These are phyloP conservation scores for Patella caerulea DNA, from an alignment of 2,888 invertebrate genomes.

Conservation along the genomic window DNA sequence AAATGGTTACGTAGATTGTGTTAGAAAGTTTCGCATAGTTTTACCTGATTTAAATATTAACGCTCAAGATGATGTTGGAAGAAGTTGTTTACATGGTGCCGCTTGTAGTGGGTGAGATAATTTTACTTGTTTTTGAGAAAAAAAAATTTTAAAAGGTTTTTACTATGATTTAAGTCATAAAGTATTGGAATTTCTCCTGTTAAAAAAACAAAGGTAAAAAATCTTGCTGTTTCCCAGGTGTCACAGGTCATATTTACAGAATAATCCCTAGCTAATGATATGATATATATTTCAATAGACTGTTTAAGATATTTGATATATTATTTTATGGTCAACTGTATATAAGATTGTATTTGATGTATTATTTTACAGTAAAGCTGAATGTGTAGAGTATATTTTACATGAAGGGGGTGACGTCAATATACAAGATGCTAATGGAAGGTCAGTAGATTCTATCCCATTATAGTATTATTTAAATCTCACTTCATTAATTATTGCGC, in stretches of 20 bases:
- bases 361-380: conserved; percentile 74
- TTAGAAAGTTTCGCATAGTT: conserved; percentile 69
- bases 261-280: too few species aligned
- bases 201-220: too few species aligned
- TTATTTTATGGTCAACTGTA: too few species aligned
- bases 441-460: conserved; percentile 47
- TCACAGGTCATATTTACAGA: too few species aligned
- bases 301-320: too few species aligned
- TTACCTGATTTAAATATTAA: conserved; percentile 73
- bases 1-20: conserved; percentile 78
- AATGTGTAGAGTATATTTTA: conserved; percentile 77
- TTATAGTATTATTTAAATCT: too few species aligned
- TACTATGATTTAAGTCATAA: neutral
- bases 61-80: conserved; percentile 76
- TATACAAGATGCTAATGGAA: conserved; percentile 75
- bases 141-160: neutral
- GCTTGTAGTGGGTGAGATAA: conserved; percentile 75
- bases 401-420: conserved; percentile 76
- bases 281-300: too few species aligned
- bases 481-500: neutral
- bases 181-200: neutral
- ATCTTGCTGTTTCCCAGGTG: too few species aligned
- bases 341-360: too few species aligned
- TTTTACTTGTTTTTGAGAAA: neutral
- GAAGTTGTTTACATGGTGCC: conserved; percentile 78